Conservation (phyloP, 2,888 invertebrate species). For the Phasia obesa region DNA sequence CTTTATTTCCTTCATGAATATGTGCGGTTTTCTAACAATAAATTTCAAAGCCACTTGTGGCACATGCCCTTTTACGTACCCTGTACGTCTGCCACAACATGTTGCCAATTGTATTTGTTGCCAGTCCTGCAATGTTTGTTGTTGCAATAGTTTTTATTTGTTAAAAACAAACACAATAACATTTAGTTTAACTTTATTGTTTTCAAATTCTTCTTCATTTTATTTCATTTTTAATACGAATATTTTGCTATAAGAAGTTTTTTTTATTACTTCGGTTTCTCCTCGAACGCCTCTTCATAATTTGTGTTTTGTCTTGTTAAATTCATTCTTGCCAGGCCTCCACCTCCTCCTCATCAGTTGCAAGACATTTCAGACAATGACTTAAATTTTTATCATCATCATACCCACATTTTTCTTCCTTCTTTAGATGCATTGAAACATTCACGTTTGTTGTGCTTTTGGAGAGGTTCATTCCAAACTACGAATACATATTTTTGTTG, state of each 20-base stretch:
- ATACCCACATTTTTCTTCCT: constrained; percentile 63
- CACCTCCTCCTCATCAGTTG: constrained; percentile 32
- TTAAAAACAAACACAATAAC: constrained; percentile 16
- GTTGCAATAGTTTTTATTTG: constrained; percentile 1
- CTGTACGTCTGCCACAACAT: background rate
- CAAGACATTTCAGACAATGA: constrained; percentile 42
- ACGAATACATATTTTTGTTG: constrained; percentile 17
- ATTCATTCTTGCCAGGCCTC: constrained; percentile 32
- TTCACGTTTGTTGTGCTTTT: constrained; percentile 30
- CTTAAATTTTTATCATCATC: constrained; percentile 52
- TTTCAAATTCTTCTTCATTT: constrained; percentile 3
- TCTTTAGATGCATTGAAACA: background rate
- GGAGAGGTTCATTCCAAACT: constrained; percentile 15
- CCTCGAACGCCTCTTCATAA: constrained; percentile 49
- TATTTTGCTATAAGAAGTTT: constrained; percentile 3
- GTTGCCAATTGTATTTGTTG: constrained; percentile 8
- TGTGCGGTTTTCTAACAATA: background rate
- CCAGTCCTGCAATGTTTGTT: background rate
- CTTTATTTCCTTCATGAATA: background rate
- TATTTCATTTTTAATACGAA: background rate
- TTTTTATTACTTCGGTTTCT: constrained; percentile 33
- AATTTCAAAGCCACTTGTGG: constrained; percentile 61
- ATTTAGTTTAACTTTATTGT: constrained; percentile 14
- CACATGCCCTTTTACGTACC: constrained; percentile 56
- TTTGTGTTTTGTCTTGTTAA: constrained; percentile 18